phyloP scores from a whole-genome alignment of 2,113 vertebrate genomes.

The Anoplopoma fimbria region DNA sequence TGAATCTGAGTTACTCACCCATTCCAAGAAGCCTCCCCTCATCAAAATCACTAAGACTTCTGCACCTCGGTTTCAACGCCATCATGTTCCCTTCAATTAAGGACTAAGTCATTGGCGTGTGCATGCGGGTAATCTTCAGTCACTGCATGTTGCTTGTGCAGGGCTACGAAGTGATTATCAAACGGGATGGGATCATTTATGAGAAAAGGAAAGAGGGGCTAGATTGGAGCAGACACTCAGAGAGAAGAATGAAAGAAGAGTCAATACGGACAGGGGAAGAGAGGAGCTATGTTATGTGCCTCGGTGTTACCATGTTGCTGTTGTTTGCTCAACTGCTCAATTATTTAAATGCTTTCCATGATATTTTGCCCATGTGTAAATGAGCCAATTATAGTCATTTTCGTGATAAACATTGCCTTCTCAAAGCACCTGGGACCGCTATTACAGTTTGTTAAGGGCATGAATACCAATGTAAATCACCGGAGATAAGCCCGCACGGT shows the following conservation, averaged over 20 bases:
- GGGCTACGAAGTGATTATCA: slow-evolving; percentile 16
- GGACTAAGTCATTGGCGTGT: slow-evolving; percentile 27
- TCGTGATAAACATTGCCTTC: slow-evolving; percentile 77
- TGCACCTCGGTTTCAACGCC: slow-evolving; percentile 36
- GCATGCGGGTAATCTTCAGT: slow-evolving; percentile 18
- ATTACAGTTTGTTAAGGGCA: slow-evolving; percentile 67
- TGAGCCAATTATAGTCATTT: slow-evolving; percentile 80
- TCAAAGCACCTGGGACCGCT: slow-evolving; percentile 75
- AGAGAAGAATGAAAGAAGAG: slow-evolving; percentile 20
- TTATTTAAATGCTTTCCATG: slow-evolving; percentile 69
- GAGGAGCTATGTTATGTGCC: background rate
- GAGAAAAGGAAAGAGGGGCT: slow-evolving; percentile 11
- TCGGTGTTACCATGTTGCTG: slow-evolving; percentile 27
- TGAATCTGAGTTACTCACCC: too few species aligned
- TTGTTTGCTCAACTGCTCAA: slow-evolving; percentile 49
- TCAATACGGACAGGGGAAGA: background rate
- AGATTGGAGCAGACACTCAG: background rate
- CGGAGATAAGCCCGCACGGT: slow-evolving; percentile 33
- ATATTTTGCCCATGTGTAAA: slow-evolving; percentile 76
- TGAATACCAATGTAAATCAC: slow-evolving; percentile 73
- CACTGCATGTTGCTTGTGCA: background rate
- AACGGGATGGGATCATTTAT: slow-evolving; percentile 36
- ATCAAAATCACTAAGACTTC: slow-evolving; percentile 34
- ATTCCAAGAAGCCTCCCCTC: slow-evolving; percentile 10
- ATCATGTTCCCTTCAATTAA: slow-evolving; percentile 46